Base-by-base conservation (phyloP, 2,113 vertebrate genomes). In the Copsychus sechellarum region DNA sequence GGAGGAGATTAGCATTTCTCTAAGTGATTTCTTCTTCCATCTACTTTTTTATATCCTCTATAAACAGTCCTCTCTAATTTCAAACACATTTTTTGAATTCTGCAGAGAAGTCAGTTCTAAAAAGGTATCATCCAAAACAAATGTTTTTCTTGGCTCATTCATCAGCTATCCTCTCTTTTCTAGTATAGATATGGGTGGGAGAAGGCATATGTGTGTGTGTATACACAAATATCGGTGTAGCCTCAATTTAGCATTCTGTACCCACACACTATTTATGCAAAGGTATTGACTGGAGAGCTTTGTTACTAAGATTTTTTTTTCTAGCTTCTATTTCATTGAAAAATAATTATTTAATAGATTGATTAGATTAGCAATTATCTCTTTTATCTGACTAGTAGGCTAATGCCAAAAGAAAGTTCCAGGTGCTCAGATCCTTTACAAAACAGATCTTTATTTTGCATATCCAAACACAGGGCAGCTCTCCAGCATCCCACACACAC, bases 21-120 rank as follows among this genome's bases (percentile, higher is more conserved):
- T 57, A 93, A 93, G 67, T 92, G 84, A 95, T 97, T 96, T 95
- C 91, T 94, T 95, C 84, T 79, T 87, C 90, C 94, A 86, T 91
- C 83, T 92, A 88, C 88, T 93, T 95, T 97, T 96, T 96, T 89
- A 91, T 92, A 80, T 91, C 70, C 50, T 96, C 85, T 81, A 81
- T 79, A 96, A 97, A 96, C 86, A 96, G 81, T 78, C 84, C 66
- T 96, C 92, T 97, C 92, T 94, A 88, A 96, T 97, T 97, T 96
- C 96, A 97, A 96, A 92, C 61, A 67, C 79, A 90, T 96, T 96
- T 96, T 96, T 86, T 77, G 29, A 96, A 96, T 96, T 96, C 83
- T 93, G 86, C 73, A 79, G 88, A 81, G 56, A 93, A 96, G 91
- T 90, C 92, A 86, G 79, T 95, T 96, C 95, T 96, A 93, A 97